Evolutionary conservation across 2,797 vertebrate genomes (phyloP), one percentile per base, ranked within the genome.

Genomic region (Poliocrania exsul): DNA sequence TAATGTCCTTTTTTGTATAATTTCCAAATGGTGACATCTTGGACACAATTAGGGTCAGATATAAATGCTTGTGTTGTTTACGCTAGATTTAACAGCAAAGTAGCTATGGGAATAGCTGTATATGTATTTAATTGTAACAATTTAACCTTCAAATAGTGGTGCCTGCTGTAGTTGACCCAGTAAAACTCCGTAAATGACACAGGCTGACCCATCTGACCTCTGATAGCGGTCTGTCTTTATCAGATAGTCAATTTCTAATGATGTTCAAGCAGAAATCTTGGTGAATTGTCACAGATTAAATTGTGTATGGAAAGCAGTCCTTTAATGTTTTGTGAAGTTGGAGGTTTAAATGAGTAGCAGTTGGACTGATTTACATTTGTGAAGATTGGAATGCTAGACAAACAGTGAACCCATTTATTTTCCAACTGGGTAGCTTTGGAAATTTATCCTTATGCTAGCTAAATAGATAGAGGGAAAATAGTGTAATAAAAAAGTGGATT

Each of bases 61-160:
- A 97, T 94, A 97, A 98, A 98, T 97, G 96, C 86, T 85, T 79
- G 81, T 80, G 92, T 95, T 96, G 92, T 98, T 98, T 97, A 97
- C 16, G 88, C 97, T 97, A 98, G 96, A 97, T 97, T 98, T 97
- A 98, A 95, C 97, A 97, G 94, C 96, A 92, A 96, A 97, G 94
- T 44, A 93, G 97, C 96, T 97, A 69, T 89, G 96, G 96, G 96
- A 97, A 97, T 95, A 95, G 95, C 85, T 97, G 96, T 97, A 95
- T 97, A 98, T 98, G 98, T 97, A 97, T 98, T 97, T 98, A 98
- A 98, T 97, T 98, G 98, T 98, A 98, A 98, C 98, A 98, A 98
- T 98, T 98, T 98, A 98, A 98, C 98, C 98, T 98, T 98, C 98
- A 98, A 98, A 98, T 86, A 92, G 96, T 75, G 91, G 93, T 95